Base-by-base conservation (phyloP, 1,140 invertebrate genomes). In the Temnothorax longispinosus region DNA sequence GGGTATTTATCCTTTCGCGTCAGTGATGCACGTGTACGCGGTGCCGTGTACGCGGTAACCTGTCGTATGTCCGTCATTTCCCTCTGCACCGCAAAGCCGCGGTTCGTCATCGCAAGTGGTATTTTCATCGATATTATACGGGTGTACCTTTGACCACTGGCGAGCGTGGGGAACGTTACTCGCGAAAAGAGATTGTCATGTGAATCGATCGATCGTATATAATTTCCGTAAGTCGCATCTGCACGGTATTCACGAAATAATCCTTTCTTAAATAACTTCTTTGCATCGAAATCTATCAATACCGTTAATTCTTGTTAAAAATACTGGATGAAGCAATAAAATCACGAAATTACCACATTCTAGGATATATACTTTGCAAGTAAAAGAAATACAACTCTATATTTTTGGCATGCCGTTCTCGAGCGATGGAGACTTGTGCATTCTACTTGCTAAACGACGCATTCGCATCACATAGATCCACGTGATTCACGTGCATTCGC, bases 1-100 rank as follows among this genome's bases (percentile, higher is more conserved):
- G 89, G 90, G 88, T 93, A 92, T 94, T 94, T 94, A 94, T 94
- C 92, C 92, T 92, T 92, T 92, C 92, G 90, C 91, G 86, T 87
- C 89, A 89, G 50, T 76, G 84, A 89, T 88, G 89, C 89, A 85
- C 88, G 21, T 7, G 41, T 27, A 44, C 54, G 89, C 18, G 90
- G 90, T 89, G 90, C 87, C 89, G 84, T 82, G 77, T 87, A 91
- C 91, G 91, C 84, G 85, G 85, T 89, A 88, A 91, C 58, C 54
- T 56, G 71, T 84, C 90, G 72, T 71, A 67, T 78, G 81, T 54
- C 21, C 47, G 52, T 50, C 62, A 56, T 65, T 82, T 35, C 38
- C 44, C 65, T 35, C 41, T 74, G 11, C 44, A 13, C 27, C 21
- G 32, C 64, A 52, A 75, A 11, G 71, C 32, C 67, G 44, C 38